A percentile compares a stretch with the other conserved stretches of the same genome.
These are phyloP conservation scores for Teleogryllus occipitalis DNA, from an alignment of 1,140 invertebrate species.

Conservation along the genomic window DNA sequence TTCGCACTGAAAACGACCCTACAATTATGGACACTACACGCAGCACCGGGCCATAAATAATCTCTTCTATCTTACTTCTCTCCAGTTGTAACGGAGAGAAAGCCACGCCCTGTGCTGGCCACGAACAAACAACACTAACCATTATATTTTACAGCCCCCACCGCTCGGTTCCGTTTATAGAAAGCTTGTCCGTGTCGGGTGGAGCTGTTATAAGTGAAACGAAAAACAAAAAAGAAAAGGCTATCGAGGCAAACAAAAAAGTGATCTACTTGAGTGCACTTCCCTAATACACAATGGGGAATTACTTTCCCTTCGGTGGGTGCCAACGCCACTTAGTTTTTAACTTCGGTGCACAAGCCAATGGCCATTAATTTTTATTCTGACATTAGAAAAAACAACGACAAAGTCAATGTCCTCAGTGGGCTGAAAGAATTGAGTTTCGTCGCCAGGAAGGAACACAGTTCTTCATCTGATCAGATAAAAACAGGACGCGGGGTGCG, in stretches of 20 bases:
- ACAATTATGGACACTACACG: background rate
- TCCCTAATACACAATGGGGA: background rate
- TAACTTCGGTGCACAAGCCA: background rate
- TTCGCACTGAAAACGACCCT: background rate
- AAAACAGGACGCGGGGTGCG: background rate
- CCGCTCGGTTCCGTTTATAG: background rate
- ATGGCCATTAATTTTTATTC: background rate
- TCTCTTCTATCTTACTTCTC: background rate
- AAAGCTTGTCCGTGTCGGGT: background rate
- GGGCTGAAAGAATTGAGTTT: background rate
- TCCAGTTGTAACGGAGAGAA: background rate
- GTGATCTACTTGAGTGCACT: conserved; percentile 3
- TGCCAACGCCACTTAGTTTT: background rate
- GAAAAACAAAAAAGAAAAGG: background rate
- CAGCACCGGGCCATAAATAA: background rate
- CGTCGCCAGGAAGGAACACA: background rate
- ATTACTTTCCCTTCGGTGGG: background rate
- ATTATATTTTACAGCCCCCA: background rate
- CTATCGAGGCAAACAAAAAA: background rate
- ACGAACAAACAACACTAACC: background rate
- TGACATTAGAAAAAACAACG: background rate
- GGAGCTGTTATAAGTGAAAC: background rate
- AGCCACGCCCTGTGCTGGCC: background rate
- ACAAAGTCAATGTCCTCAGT: background rate
- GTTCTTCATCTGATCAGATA: background rate